A percentile compares a stretch with the other conserved stretches of the same genome.
phyloP scores from a whole-genome alignment of 2,113 vertebrate genomes.

The Pandion haliaetus region DNA sequence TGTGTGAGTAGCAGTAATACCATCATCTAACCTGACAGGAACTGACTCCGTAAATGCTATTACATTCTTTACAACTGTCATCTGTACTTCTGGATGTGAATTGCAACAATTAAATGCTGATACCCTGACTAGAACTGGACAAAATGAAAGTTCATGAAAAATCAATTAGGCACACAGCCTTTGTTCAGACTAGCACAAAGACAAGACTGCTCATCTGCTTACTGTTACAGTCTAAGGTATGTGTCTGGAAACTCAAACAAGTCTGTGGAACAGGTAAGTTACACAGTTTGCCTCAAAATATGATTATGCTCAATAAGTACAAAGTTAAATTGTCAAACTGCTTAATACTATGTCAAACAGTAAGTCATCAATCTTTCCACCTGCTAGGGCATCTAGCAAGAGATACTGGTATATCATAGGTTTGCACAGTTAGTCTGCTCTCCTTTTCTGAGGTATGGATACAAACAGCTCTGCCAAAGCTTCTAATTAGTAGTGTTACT shows the following conservation, averaged over 20 bases:
- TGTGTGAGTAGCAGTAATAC: not conserved
- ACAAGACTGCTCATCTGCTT: not conserved
- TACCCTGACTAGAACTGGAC: not conserved
- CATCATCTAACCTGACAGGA: not conserved
- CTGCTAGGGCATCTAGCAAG: not conserved
- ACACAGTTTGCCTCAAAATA: not conserved
- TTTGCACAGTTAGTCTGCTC: not conserved
- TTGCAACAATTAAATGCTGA: not conserved
- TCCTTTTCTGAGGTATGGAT: not conserved
- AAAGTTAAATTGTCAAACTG: not conserved
- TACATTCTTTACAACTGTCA: not conserved
- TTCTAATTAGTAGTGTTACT: not conserved
- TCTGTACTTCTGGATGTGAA: not conserved
- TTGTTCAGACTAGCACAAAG: not conserved
- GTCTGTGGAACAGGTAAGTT: not conserved
- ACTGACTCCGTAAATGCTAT: not conserved
- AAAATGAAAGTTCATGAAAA: not conserved
- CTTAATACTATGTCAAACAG: not conserved
- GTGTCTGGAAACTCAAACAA: not conserved
- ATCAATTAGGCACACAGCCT: not conserved
- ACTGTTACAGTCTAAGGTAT: not conserved
- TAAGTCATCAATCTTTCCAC: not conserved
- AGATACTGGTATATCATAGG: not conserved
- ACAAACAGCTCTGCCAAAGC: not conserved
- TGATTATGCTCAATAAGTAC: not conserved